phyloP scores from a whole-genome alignment of 2,888 invertebrate genomes.

The Drosophila mettleri region DNA sequence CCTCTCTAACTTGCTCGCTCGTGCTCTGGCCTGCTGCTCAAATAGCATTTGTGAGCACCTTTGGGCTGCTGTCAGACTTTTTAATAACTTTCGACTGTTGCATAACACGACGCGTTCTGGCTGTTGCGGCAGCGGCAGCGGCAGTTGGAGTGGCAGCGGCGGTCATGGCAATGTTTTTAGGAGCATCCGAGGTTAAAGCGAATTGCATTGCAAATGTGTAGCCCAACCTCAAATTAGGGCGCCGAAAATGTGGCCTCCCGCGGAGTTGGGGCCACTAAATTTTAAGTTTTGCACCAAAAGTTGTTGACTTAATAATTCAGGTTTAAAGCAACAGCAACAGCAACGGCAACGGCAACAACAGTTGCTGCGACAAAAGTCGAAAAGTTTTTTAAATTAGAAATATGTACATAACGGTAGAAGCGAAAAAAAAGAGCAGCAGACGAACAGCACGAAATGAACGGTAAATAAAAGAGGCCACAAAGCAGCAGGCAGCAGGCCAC shows the following conservation, averaged over 20 bases:
- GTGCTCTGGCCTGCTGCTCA: constrained; percentile 29
- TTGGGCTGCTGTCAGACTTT: constrained; percentile 64
- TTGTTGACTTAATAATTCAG: constrained; percentile 9
- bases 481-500: constrained; percentile 7
- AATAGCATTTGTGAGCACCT: constrained; percentile 42
- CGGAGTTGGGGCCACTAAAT: constrained; percentile 4
- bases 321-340: constrained; percentile 32
- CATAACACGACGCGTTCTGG: constrained; percentile 44
- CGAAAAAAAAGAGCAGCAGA: constrained; percentile 19
- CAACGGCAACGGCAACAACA: constrained; percentile 12
- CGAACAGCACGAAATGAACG: constrained; percentile 54
- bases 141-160: too few relatives aligned
- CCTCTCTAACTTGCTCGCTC: background rate
- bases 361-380: constrained; percentile 35
- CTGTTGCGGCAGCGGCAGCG: background rate
- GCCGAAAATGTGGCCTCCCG: constrained; percentile 6
- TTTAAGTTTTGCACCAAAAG: constrained; percentile 13
- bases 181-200: constrained; percentile 1
- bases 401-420: constrained; percentile 20
- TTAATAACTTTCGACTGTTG: constrained; percentile 71
- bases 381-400: constrained; percentile 52
- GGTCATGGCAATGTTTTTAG: background rate
- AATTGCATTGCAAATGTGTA: constrained; percentile 51
- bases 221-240: constrained; percentile 7
- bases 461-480: constrained; percentile 48